Evolutionary conservation across 2,888 invertebrate genomes (phyloP), one percentile per base, ranked within the genome.

Genomic region (Mythimna pallens): DNA sequence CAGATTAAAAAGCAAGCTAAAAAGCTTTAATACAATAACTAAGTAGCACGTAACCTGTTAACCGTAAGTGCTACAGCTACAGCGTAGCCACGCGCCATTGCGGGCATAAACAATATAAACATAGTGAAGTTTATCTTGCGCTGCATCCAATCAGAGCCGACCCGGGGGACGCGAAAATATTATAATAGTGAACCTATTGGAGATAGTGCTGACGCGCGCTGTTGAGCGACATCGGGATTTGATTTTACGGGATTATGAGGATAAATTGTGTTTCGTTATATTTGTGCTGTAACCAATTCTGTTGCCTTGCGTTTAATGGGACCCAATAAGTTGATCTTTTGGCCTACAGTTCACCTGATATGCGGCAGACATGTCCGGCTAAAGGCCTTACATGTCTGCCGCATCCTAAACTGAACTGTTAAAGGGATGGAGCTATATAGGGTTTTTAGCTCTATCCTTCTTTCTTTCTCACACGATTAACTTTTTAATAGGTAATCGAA

Each of bases 61-160:
- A 52, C 68, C 57, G 43, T 76, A 82, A 78, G 82, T 80, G 72
- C 61, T 71, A 17, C n/a, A 58, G 65, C 52, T 57, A 52, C 58
- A 54, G 34, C 65, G 52, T 64, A 63, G 74, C 66, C 72, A 66
- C 59, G 66, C 25, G 72, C 81, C 89, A 90, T 90, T 90, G 89
- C 88, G 88, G 80, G 82, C 84, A 85, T 90, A 89, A 52, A 52
- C 50, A 52, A 52, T 52, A 52, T 52, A 52, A 90, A 90, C 88
- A 86, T 82, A 86, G 88, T 83, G 85, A 87, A 90, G 90, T 89
- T 87, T 89, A 86, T 88, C 90, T 89, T 85, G 85, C 86, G 87
- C 82, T 88, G 91, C 91, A 91, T 92, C 92, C 93, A 93, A 94
- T 94, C 93, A 92, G 85, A 84, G 76, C 54, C 84, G 81, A 89